Evolutionary conservation across 1,140 invertebrate species (phyloP), one percentile per base, ranked within the genome.

Genomic region (Heliconius congener): DNA sequence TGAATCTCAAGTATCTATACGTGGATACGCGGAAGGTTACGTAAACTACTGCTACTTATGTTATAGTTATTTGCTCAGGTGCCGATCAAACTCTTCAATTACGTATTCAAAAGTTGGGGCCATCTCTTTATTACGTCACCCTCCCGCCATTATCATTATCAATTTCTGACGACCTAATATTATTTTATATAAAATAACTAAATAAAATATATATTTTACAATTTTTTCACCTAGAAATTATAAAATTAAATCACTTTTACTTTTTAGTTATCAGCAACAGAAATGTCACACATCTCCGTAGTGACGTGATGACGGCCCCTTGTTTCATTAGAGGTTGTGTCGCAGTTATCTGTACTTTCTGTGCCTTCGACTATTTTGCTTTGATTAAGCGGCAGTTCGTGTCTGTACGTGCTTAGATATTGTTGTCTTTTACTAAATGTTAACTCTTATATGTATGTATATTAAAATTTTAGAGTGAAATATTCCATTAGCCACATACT

Each of bases 321-420:
- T 76, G 19, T 74, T 83, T 86, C 85, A 85, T 87, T 85, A 84
- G 79, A 85, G 88, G 87, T 91, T 91, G 88, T 91, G 90, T 88
- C 87, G 73, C 85, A 87, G 86, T 91, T 86, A 84, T 85, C 77
- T 91, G 86, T 88, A 89, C 85, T 88, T 89, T 92, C 88, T 88
- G 92, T 93, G 92, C 91, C 91, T 93, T 93, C 85, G 76, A 88
- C 83, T 89, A 88, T 86, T 90, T 90, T 92, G 87, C 88, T 91
- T 91, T 89, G 84, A 87, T 72, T 57, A 72, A 81, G 76, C 76
- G 78, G 87, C 86, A 86, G 86, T 91, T 85, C 84, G 84, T 82
- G 80, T 81, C 60, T 83, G 50, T 74, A 74, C 79, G 78, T 78
- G 78, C 82, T 82, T 83, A 77, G 80, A 82, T 81, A 76, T 82